These are phyloP conservation scores for Diadophis punctatus DNA, from an alignment of 2,113 vertebrate species.

Conservation along the genomic window DNA sequence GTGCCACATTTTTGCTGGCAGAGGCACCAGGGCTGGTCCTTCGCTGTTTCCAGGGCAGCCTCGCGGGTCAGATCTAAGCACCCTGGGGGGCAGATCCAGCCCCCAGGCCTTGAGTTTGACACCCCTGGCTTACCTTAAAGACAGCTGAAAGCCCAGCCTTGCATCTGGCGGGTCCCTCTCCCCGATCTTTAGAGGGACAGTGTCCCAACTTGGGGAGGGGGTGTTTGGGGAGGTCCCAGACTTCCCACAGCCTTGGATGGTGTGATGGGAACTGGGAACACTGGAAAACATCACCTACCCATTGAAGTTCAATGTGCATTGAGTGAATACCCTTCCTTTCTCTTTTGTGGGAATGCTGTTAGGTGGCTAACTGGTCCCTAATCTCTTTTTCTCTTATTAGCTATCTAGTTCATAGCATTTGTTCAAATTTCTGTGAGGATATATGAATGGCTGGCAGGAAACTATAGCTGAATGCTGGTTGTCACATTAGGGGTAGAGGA, in stretches of 20 bases:
- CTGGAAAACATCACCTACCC: not conserved
- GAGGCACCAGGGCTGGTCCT: too few relatives aligned
- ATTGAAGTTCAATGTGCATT: not conserved
- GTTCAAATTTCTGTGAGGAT: not conserved
- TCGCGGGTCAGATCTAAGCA: too few relatives aligned
- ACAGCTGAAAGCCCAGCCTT: not conserved
- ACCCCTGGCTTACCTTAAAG: constrained; percentile 11
- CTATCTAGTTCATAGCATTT: not conserved
- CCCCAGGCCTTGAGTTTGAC: too few relatives aligned
- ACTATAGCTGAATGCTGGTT: not conserved
- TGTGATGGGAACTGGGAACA: not conserved
- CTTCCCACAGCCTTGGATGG: not conserved
- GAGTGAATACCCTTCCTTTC: not conserved
- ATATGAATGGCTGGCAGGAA: not conserved
- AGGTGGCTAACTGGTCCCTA: not conserved
- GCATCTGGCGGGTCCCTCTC: too few relatives aligned
- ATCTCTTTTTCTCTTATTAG: not conserved
- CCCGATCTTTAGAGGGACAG: too few relatives aligned
- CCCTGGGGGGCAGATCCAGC: too few relatives aligned
- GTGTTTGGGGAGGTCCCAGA: not conserved
- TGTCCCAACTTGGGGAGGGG: not conserved
- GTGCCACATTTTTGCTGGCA: too few relatives aligned
- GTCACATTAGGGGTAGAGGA: not conserved
- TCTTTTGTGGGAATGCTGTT: not conserved
- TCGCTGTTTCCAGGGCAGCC: too few relatives aligned